Evolutionary conservation across 2,888 invertebrate species (phyloP).

Genomic region (Papilio elwesi): DNA sequence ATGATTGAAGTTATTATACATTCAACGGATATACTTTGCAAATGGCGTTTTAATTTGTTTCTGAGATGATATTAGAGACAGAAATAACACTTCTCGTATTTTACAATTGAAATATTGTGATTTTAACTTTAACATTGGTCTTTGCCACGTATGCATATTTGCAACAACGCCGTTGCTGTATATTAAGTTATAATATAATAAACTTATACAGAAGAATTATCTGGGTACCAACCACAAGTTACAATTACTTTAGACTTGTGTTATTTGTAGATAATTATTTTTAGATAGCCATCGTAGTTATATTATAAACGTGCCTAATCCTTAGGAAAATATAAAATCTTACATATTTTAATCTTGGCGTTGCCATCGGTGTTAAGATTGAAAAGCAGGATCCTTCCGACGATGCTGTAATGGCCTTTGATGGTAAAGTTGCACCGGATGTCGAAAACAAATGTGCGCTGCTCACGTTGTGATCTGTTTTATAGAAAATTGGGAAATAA

Average conservation of each 20-base stretch:
- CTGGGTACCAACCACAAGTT: no score
- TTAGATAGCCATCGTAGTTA: no score
- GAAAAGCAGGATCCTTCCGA: slow-evolving; percentile 73
- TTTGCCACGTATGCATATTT: no score
- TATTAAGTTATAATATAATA: no score
- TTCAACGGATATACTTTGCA: slow-evolving; percentile 4
- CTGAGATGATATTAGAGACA: slow-evolving; percentile 6
- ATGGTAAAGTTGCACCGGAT: slow-evolving; percentile 80
- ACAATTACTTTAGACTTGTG: no score
- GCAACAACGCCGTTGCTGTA: no score
- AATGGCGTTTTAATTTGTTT: slow-evolving; percentile 17
- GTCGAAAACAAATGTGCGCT: slow-evolving; percentile 73
- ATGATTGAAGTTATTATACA: slow-evolving; percentile 18
- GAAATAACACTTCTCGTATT: not conserved
- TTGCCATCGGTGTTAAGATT: slow-evolving; percentile 75
- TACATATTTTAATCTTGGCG: slow-evolving; percentile 77
- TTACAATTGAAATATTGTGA: not conserved
- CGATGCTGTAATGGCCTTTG: slow-evolving; percentile 70
- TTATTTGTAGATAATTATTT: no score
- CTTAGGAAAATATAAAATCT: slow-evolving; percentile 46
- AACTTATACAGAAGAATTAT: no score
- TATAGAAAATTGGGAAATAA: not conserved
- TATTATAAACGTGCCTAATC: no score
- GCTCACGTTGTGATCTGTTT: slow-evolving; percentile 67
- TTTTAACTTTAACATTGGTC: not conserved